Percentiles rank a stretch among this genome's conserved stretches.
Conservation (phyloP, 2,113 vertebrate genomes). For the Proterorhinus semilunaris region DNA sequence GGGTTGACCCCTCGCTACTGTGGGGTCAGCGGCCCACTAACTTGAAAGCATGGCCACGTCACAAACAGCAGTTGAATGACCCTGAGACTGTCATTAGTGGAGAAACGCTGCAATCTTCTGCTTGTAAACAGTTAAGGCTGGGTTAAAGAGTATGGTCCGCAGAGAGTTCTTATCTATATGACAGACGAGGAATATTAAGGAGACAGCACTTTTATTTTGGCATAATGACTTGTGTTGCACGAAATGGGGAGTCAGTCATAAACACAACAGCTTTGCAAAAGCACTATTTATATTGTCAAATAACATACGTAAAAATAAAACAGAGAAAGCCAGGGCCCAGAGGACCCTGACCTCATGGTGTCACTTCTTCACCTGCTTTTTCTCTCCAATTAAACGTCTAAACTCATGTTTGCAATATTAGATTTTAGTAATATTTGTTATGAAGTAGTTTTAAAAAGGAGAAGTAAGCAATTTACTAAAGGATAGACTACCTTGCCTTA, state of each 20-base stretch:
- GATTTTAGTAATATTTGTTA: too few relatives aligned
- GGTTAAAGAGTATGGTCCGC: constrained; percentile 52
- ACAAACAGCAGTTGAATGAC: constrained; percentile 60
- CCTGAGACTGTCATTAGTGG: constrained; percentile 38
- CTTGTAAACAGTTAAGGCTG: constrained; percentile 57
- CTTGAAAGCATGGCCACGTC: constrained; percentile 28
- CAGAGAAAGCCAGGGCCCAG: constrained; percentile 43
- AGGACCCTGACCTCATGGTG: constrained; percentile 49
- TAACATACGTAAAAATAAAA: constrained; percentile 19
- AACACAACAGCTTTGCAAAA: constrained; percentile 54
- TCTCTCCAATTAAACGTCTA: background rate
- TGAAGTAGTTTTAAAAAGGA: too few relatives aligned
- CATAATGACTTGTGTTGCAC: constrained; percentile 18
- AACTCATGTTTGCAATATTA: too few relatives aligned
- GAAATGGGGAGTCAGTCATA: constrained; percentile 27
- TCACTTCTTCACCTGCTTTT: constrained; percentile 58
- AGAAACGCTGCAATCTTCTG: constrained; percentile 23
- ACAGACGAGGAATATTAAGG: constrained; percentile 23
- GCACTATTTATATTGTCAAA: constrained; percentile 45
- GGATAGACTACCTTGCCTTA: too few relatives aligned
- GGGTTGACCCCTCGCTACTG: constrained; percentile 9
- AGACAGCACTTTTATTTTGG: constrained; percentile 41
- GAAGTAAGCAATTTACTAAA: too few relatives aligned
- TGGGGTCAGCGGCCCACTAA: constrained; percentile 25
- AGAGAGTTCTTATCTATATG: constrained; percentile 60